These are phyloP conservation scores for Hipposideros armiger DNA, from an alignment of 2,113 vertebrate genomes.

Conservation along the genomic window DNA sequence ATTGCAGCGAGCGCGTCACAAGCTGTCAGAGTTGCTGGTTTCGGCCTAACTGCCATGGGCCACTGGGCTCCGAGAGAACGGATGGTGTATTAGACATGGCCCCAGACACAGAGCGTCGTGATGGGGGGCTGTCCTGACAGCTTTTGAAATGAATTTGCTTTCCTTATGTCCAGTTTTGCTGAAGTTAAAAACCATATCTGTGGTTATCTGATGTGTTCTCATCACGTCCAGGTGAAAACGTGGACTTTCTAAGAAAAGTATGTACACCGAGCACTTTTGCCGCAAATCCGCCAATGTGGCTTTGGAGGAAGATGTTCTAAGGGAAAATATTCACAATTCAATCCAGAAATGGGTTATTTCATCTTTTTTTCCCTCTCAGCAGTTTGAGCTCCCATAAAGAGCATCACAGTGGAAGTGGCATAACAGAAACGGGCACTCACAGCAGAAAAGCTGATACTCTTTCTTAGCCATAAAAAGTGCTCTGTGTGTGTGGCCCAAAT, in stretches of 20 bases:
- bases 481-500: slow-evolving; percentile 22
- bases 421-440: background rate
- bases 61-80: slow-evolving; percentile 80
- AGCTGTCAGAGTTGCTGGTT: slow-evolving; percentile 84
- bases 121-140: slow-evolving; percentile 88
- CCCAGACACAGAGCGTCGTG: slow-evolving; percentile 53
- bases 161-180: slow-evolving; percentile 88
- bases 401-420: background rate
- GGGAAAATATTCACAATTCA: background rate
- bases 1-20: slow-evolving; percentile 81
- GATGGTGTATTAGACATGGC: slow-evolving; percentile 81
- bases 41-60: slow-evolving; percentile 84
- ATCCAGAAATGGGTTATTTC: background rate
- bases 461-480: background rate
- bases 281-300: slow-evolving; percentile 43
- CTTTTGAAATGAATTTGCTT: slow-evolving; percentile 87
- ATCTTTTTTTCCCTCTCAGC: background rate
- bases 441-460: background rate
- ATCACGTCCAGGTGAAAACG: slow-evolving; percentile 66
- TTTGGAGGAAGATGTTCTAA: background rate
- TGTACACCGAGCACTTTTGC: background rate
- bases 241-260: slow-evolving; percentile 60
- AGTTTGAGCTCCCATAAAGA: background rate
- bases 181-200: slow-evolving; percentile 70
- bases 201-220: slow-evolving; percentile 61